Conservation (phyloP, 2,888 invertebrate genomes). For the Campopleginae sp. region DNA sequence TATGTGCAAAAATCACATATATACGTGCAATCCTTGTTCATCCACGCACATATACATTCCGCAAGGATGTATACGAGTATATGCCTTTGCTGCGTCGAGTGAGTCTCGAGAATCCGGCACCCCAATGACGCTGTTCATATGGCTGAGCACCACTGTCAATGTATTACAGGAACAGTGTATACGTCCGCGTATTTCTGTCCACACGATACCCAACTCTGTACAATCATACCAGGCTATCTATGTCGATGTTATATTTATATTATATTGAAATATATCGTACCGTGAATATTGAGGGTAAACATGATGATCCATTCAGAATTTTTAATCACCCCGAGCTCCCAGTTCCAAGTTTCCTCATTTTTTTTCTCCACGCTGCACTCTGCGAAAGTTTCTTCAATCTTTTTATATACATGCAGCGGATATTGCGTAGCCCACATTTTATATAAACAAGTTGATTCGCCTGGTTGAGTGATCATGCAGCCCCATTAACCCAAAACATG, state of each 20-base stretch:
- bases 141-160: constrained; percentile 54
- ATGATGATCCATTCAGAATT: constrained; percentile 5
- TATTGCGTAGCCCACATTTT: background rate
- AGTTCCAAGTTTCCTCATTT: background rate
- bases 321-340: background rate
- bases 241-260: constrained; percentile 19
- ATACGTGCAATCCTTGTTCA: background rate
- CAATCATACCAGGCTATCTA: constrained; percentile 2
- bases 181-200: constrained; percentile 19
- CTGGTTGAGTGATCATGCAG: background rate
- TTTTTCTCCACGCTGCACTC: background rate
- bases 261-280: background rate
- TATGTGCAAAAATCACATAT: background rate
- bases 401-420: background rate
- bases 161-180: constrained; percentile 24
- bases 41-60: constrained; percentile 13
- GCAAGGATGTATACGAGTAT: constrained; percentile 24
- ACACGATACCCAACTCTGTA: constrained; percentile 14
- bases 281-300: background rate
- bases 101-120: constrained; percentile 56
- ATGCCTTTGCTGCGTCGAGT: constrained; percentile 51
- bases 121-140: constrained; percentile 22
- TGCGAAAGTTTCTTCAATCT: background rate
- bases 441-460: background rate
- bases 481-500: background rate